Conservation (phyloP, 2,797 vertebrate species). For the Hipposideros larvatus region DNA sequence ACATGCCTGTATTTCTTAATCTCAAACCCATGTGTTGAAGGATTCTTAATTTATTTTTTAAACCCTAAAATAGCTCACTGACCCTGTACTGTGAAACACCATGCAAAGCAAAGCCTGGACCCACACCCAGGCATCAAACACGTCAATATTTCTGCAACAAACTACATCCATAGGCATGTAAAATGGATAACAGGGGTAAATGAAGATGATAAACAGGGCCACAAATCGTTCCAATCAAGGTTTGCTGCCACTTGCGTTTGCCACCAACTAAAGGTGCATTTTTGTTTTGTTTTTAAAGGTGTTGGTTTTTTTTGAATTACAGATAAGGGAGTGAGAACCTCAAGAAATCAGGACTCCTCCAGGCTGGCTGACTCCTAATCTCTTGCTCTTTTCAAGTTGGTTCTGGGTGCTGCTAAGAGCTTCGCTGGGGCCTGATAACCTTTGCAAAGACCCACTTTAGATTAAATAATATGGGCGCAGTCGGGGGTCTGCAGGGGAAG, state of each 20-base stretch:
- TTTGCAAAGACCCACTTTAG: neutral
- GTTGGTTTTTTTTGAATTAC: neutral
- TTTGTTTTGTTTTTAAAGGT: neutral
- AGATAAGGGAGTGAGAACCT: neutral
- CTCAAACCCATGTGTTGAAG: neutral
- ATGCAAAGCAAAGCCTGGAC: neutral
- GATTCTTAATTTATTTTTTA: neutral
- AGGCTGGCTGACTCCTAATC: neutral
- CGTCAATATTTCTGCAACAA: neutral
- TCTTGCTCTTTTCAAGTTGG: neutral
- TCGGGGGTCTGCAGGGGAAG: neutral
- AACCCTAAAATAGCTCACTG: neutral
- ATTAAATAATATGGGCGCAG: neutral
- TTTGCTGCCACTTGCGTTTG: neutral
- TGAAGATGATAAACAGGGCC: neutral
- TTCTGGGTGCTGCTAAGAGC: neutral
- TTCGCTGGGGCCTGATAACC: neutral
- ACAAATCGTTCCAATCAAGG: neutral
- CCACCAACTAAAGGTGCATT: neutral
- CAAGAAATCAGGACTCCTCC: neutral
- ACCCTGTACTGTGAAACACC: neutral
- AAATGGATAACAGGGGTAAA: neutral
- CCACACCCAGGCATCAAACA: neutral
- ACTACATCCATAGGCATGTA: accelerated
- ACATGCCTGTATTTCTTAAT: neutral